phyloP scores from a whole-genome alignment of 1,140 invertebrate genomes.

The Apis cerana region DNA sequence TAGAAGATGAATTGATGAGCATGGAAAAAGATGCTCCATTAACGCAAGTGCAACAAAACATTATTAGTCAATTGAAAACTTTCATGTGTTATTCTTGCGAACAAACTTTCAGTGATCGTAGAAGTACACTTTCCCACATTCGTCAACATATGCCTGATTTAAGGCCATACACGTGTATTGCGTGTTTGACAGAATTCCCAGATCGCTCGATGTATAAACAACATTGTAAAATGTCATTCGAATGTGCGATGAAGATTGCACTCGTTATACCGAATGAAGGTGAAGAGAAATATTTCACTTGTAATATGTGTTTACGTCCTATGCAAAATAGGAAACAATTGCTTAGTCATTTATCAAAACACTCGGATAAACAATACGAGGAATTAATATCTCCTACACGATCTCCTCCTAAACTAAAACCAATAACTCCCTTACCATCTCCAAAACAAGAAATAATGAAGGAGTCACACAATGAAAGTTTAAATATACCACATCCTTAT shows the following conservation, averaged over 20 bases:
- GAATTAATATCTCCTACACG: conserved; percentile 58
- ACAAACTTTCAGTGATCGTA: conserved; percentile 71
- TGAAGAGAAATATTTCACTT: conserved; percentile 77
- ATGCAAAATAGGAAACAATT: conserved; percentile 73
- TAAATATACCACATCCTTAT: conserved; percentile 64
- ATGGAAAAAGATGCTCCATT: conserved; percentile 72
- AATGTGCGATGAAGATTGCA: conserved; percentile 80
- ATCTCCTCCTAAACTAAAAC: conserved; percentile 63
- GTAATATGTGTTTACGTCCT: conserved; percentile 78
- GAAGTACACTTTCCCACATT: conserved; percentile 76
- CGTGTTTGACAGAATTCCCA: conserved; percentile 76
- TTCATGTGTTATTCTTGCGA: conserved; percentile 77
- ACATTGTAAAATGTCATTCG: conserved; percentile 76
- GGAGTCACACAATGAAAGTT: background rate
- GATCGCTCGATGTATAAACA: conserved; percentile 76
- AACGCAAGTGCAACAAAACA: conserved; percentile 75
- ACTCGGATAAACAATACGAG: conserved; percentile 73
- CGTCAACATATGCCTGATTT: conserved; percentile 78
- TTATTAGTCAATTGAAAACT: conserved; percentile 79
- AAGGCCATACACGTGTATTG: conserved; percentile 76
- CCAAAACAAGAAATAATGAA: background rate
- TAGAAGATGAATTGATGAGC: conserved; percentile 69
- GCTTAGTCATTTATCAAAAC: conserved; percentile 71
- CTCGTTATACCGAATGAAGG: conserved; percentile 74
- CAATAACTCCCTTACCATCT: conserved; percentile 48